Percentiles rank a stretch among this genome's conserved stretches.
phyloP scores from a whole-genome alignment of 2,113 vertebrate genomes.

The Heteronetta atricapilla region DNA sequence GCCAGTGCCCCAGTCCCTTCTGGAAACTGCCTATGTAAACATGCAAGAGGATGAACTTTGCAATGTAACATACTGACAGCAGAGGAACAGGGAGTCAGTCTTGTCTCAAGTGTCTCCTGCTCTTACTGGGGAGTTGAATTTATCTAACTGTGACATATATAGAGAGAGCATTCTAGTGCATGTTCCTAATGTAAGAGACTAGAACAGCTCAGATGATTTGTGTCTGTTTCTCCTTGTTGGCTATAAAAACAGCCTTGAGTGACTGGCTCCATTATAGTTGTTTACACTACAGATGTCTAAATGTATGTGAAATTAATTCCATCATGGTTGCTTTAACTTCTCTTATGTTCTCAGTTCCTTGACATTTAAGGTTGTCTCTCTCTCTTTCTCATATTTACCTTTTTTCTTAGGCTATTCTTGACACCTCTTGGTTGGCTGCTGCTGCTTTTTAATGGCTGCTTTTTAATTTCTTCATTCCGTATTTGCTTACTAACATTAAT shows the following conservation, averaged over 20 bases:
- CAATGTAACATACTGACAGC: background rate
- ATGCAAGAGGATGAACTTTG: background rate
- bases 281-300: background rate
- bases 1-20: background rate
- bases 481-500: background rate
- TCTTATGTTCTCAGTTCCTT: background rate
- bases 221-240: background rate
- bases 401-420: background rate
- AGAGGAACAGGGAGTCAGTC: background rate
- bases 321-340: background rate
- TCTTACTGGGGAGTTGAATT: background rate
- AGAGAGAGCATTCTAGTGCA: background rate
- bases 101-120: background rate
- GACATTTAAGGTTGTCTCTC: background rate
- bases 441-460: background rate
- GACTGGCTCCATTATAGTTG: background rate
- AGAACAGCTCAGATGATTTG: background rate
- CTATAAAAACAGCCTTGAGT: background rate
- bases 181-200: background rate
- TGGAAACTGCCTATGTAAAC: background rate
- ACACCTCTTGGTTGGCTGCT: background rate
- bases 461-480: background rate
- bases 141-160: background rate
- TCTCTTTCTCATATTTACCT: background rate
- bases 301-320: background rate